phyloP scores from a whole-genome alignment of 2,113 vertebrate genomes.

The Canis aureus region DNA sequence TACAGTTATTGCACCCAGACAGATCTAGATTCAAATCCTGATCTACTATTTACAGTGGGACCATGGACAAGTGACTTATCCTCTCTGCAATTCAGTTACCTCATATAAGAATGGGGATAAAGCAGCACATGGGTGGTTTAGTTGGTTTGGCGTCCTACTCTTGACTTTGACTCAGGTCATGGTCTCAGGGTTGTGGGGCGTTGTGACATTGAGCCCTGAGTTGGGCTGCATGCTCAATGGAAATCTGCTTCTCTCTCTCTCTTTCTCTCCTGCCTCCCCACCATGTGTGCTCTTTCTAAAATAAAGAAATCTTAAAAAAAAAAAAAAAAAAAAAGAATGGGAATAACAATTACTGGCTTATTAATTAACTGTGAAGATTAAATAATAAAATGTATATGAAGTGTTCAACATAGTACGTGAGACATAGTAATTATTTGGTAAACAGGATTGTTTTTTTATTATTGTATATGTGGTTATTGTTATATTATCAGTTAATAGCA shows the following conservation, averaged over 20 bases:
- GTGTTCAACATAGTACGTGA: neutral
- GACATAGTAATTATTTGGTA: neutral
- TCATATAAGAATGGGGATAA: neutral
- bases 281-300: neutral
- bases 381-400: neutral
- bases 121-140: neutral
- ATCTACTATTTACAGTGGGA: neutral
- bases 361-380: slow-evolving; percentile 1
- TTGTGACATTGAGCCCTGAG: neutral
- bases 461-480: neutral
- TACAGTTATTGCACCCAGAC: neutral
- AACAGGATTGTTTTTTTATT: neutral
- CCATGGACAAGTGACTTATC: neutral
- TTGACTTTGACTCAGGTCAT: neutral
- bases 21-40: neutral
- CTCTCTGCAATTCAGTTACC: neutral
- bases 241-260: neutral
- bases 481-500: neutral
- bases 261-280: neutral
- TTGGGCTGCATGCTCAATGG: neutral
- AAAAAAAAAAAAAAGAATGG: neutral
- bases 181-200: neutral
- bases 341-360: neutral
- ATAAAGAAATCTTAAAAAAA: neutral
- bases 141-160: neutral